Base-by-base conservation (phyloP, 35 echinoderm and acorn worm species). In the Holothuria glaberrima region DNA sequence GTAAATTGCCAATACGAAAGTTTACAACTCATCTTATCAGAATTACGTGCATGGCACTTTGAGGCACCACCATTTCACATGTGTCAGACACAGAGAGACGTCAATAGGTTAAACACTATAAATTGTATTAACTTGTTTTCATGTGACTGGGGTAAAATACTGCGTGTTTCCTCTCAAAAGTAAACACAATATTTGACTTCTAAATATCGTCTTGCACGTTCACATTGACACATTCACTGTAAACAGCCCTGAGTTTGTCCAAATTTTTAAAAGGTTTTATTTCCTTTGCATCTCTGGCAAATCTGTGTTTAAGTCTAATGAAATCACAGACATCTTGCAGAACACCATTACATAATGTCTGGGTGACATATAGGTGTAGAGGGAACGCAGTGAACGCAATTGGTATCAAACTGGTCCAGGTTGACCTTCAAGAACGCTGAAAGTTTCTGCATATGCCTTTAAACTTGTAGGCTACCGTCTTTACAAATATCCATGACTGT, bases 391-490 rank as follows among this genome's bases (percentile, higher is more conserved):
- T 34, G 30, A 2, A 77, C 41, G 28, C 73, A 77, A 77, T 77
- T 34, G 6, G 7, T 77, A 17, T 34, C 73, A 10, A 77, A 77
- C 13, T 77, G 73, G 0, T 77, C 33, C n/a, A 77, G 0, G 41
- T 77, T 9, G 10, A 1, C 32, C 5, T 74, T 46, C 4, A 58
- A 75, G 52, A 89, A 50, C 21, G 12, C 27, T n/a, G 26, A 36
- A 20, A 89, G 12, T 48, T 34, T 38, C 32, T 44, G 67, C 33
- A 89, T 89, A 52, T 87, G 85, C 57, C 85, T 64, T 36, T 87
- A 0, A 35, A 68, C 85, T 16, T 87, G 85, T 32, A 87, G 31
- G 45, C 58, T 72, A 17, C 85, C 85, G 3, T 87, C 5, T 0
- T 70, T 87, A 6, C 19, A 19, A 9, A 87, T 38, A 87, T 30